phyloP scores from a whole-genome alignment of 2,888 invertebrate genomes.

The Euplagia quadripunctaria region DNA sequence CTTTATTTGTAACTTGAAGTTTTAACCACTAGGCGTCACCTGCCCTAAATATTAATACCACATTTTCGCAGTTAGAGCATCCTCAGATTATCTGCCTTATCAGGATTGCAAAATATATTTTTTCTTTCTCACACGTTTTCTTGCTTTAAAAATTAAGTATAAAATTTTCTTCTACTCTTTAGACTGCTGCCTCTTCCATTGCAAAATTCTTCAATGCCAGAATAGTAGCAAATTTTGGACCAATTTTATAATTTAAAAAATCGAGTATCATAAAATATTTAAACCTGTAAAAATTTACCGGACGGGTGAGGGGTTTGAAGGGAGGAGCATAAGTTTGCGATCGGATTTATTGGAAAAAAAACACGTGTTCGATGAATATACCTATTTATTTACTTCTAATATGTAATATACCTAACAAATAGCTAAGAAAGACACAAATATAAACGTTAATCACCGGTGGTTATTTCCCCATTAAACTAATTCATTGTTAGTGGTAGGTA shows the following conservation, averaged over 20 bases:
- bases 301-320: too few relatives aligned
- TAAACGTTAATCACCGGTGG: neutral
- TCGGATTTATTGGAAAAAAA: neutral
- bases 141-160: neutral
- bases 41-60: neutral
- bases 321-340: neutral
- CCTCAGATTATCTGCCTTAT: too few relatives aligned
- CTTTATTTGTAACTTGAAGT: too few relatives aligned
- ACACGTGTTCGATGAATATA: neutral
- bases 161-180: neutral
- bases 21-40: neutral
- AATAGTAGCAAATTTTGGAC: neutral
- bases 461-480: neutral
- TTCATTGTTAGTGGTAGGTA: neutral
- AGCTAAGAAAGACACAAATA: neutral
- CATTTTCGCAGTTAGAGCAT: neutral
- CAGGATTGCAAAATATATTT: neutral
- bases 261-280: neutral
- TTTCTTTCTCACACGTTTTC: neutral
- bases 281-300: too few relatives aligned
- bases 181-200: neutral
- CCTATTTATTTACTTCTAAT: neutral
- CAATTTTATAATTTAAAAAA: neutral
- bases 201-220: neutral
- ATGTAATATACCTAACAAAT: too few relatives aligned